Evolutionary conservation across 2,113 vertebrate species (phyloP).

Genomic region (Microtus ochrogaster): DNA sequence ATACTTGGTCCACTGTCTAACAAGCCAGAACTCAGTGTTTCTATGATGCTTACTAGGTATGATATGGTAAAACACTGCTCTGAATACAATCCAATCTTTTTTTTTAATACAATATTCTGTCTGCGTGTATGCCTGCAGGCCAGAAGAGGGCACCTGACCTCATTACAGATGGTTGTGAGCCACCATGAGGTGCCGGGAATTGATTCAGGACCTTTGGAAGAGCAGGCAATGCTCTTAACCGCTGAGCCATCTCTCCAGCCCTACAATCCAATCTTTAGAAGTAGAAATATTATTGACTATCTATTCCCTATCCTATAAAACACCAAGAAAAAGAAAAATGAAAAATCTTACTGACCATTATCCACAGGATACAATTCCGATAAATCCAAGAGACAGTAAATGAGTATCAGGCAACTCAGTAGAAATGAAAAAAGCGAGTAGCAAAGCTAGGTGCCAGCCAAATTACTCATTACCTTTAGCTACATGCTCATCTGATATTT

Average conservation of each 20-base stretch:
- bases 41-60: background rate
- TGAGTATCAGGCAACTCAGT: background rate
- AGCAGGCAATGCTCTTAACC: too few species aligned
- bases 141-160: too few species aligned
- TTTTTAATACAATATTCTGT: too few species aligned
- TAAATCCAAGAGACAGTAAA: background rate
- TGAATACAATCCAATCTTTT: conserved; percentile 12
- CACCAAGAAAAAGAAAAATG: background rate
- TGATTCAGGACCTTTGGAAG: too few species aligned
- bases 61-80: background rate
- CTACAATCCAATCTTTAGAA: conserved; percentile 38
- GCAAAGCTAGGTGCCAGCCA: background rate
- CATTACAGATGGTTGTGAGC: too few species aligned
- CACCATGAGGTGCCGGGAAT: too few species aligned
- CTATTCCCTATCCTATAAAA: background rate
- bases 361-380: conserved; percentile 1
- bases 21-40: background rate
- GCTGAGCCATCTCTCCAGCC: too few species aligned
- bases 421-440: conserved; percentile 22
- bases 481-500: background rate
- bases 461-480: conserved; percentile 21
- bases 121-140: too few species aligned
- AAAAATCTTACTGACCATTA: background rate
- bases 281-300: background rate
- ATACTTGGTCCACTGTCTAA: background rate